Base-by-base conservation (phyloP, 2,888 invertebrate species). In the Metacarcinus magister region DNA sequence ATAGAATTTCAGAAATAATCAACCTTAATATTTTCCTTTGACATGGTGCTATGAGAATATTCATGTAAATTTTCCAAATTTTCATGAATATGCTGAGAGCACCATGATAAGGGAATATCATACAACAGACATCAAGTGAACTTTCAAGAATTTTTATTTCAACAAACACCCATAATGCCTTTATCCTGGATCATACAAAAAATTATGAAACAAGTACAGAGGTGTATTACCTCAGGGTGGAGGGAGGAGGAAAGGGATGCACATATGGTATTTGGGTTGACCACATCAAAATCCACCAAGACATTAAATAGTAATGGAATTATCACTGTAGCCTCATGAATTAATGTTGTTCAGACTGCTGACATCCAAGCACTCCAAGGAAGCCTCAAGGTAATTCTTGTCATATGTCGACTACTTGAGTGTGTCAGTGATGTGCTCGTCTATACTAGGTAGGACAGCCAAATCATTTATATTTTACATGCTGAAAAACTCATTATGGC, bases 111-210 rank as follows among this genome's bases (percentile, higher is more conserved):
- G 87, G 39, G 13, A n/a, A 87, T 16, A 32, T 39, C 32, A 87
- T 39, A 39, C 4, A n/a, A 87, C 39, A 87, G 87, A 87, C 87
- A 87, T 87, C 87, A 32, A 19, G 16, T 39, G n/a, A 87, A 39
- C 87, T 87, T 87, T 87, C 39, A 82, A 87, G 87, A 87, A 32
- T 39, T 87, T 75, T 87, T 87, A 87, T 87, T 87, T 87, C 87
- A 87, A 87, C 87, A 87, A 87, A 87, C 87, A 87, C 16, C 87
- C 87, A 87, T 87, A 87, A 87, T 87, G 87, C 87, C 87, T 87
- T 87, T 32, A 87, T 39, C 75, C 75, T 28, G 75, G 87, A 39
- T 87, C 87, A 87, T 87, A 87, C 87, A 87, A 87, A 87, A 67
- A 32, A 39, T 39, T 87, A 87, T 87, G 87, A 87, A 87, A 87